Conservation (phyloP, 2,113 vertebrate genomes). For the Lepisosteus osseus region DNA sequence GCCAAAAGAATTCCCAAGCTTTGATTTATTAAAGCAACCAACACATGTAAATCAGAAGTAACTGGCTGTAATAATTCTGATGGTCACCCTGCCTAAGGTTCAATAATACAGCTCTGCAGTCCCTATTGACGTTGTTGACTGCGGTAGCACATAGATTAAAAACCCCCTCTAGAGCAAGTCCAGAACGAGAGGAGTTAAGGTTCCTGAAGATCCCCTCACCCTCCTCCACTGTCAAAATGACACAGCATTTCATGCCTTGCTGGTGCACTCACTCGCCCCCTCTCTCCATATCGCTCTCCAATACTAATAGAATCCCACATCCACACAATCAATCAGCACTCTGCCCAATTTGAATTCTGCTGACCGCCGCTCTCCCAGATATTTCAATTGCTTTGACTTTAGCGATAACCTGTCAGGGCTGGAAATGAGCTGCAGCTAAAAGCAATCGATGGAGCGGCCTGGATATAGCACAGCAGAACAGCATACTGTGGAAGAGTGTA, state of each 20-base stretch:
- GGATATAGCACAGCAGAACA: too few species aligned
- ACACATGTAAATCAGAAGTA: too few species aligned
- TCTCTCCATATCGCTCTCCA: not conserved
- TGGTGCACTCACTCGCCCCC: not conserved
- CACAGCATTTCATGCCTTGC: not conserved
- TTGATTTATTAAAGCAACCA: too few species aligned
- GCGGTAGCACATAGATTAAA: too few species aligned
- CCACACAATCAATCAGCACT: not conserved
- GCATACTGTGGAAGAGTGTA: not conserved
- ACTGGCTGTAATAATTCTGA: too few species aligned
- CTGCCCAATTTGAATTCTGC: conserved; percentile 7
- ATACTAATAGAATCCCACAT: not conserved
- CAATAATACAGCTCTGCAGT: too few species aligned
- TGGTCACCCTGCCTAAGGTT: too few species aligned
- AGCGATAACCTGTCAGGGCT: conserved; percentile 24
- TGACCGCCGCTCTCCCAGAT: conserved; percentile 10
- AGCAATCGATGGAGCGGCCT: conserved; percentile 21
- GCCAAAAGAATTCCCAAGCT: too few species aligned
- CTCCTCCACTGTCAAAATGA: not conserved
- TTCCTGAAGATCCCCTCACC: not conserved
- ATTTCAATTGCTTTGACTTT: conserved; percentile 9
- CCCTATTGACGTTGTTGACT: too few species aligned
- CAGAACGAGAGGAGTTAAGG: not conserved
- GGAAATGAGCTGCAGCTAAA: conserved; percentile 22
- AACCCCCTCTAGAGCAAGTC: too few species aligned